These are phyloP conservation scores for Agonopterix arenella DNA, from an alignment of 2,888 invertebrate species.

Conservation along the genomic window DNA sequence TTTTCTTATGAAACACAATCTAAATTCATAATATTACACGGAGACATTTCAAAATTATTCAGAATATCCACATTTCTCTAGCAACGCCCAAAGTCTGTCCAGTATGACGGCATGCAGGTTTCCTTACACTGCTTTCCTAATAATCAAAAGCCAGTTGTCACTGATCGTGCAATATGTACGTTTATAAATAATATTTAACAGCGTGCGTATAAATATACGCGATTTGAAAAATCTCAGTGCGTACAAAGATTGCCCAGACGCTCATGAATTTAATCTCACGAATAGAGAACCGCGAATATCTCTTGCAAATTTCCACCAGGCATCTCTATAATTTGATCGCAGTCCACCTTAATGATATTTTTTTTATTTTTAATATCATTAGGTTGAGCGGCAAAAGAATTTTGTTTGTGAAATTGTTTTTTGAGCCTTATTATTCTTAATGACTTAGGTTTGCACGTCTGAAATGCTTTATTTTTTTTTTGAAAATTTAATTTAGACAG, in stretches of 20 bases:
- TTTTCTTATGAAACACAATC: too few species aligned
- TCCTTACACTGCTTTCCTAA: too few species aligned
- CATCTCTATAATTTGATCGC: slow-evolving; percentile 52
- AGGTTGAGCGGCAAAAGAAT: slow-evolving; percentile 17
- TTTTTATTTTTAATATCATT: slow-evolving; percentile 28
- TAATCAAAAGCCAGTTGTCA: too few species aligned
- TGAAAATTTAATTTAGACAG: too few species aligned
- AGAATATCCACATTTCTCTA: too few species aligned
- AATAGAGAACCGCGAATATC: slow-evolving; percentile 56
- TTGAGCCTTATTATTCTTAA: slow-evolving; percentile 3
- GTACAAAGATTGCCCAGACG: slow-evolving; percentile 36
- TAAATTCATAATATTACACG: too few species aligned
- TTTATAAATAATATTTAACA: too few species aligned
- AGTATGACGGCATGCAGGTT: too few species aligned
- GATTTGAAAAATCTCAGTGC: slow-evolving; percentile 26
- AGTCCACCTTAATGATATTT: slow-evolving; percentile 28
- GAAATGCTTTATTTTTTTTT: too few species aligned
- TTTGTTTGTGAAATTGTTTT: slow-evolving; percentile 11
- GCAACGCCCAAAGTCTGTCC: too few species aligned
- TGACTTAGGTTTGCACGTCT: not conserved
- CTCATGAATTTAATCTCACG: slow-evolving; percentile 65
- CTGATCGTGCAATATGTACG: too few species aligned
- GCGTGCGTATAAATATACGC: slow-evolving; percentile 3
- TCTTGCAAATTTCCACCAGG: slow-evolving; percentile 23
- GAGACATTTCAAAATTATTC: too few species aligned